These are phyloP conservation scores for Mimas tiliae DNA, from an alignment of 2,888 invertebrate genomes.

Conservation along the genomic window DNA sequence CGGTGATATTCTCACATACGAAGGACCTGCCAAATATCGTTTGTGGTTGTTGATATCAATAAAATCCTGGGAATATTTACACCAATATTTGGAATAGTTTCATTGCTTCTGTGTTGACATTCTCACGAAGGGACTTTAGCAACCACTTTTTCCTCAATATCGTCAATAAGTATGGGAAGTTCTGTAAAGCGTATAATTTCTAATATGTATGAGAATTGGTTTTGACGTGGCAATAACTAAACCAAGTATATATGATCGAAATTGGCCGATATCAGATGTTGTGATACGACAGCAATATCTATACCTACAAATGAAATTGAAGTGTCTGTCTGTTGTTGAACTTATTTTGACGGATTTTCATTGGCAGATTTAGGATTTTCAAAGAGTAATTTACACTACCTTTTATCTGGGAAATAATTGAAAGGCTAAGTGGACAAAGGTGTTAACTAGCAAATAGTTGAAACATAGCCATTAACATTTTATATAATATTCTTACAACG, in stretches of 20 bases:
- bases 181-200: slow-evolving; percentile 20
- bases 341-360: too few species aligned
- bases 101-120: not conserved
- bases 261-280: not conserved
- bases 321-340: too few species aligned
- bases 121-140: not conserved
- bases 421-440: too few species aligned
- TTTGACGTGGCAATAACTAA: slow-evolving; percentile 13
- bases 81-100: not conserved
- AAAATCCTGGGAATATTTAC: not conserved
- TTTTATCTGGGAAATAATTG: too few species aligned
- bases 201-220: slow-evolving; percentile 17
- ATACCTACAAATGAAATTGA: not conserved
- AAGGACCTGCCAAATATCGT: too few species aligned
- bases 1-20: too few species aligned
- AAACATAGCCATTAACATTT: too few species aligned
- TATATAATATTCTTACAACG: too few species aligned
- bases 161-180: not conserved
- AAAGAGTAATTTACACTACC: too few species aligned
- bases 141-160: slow-evolving; percentile 2
- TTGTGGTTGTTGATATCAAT: too few species aligned
- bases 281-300: not conserved
- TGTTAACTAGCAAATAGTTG: too few species aligned
- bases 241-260: slow-evolving; percentile 1
- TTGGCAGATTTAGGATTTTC: too few species aligned